A percentile compares a stretch with the other conserved stretches of the same genome.
phyloP scores from a whole-genome alignment of 2,113 vertebrate genomes.

The Leptocoma aspasia region DNA sequence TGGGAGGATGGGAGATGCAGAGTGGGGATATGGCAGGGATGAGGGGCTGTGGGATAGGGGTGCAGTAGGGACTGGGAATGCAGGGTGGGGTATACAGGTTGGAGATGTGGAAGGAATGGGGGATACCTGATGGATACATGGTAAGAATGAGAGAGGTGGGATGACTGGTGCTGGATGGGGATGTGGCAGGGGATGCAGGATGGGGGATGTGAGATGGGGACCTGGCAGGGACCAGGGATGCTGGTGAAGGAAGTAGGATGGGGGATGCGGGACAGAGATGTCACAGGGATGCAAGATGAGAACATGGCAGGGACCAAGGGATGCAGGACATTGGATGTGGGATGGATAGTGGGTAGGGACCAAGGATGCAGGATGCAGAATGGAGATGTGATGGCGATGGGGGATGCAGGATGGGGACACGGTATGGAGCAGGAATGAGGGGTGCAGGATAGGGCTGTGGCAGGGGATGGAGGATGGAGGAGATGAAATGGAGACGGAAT shows the following conservation, averaged over 20 bases:
- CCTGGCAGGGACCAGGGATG: not conserved
- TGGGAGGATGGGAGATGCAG: not conserved
- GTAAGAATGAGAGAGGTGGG: too few relatives aligned
- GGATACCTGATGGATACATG: rapidly evolving
- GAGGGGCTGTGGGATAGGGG: not conserved
- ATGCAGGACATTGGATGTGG: too few relatives aligned
- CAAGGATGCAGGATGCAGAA: not conserved
- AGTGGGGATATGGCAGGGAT: not conserved
- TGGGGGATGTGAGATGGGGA: not conserved
- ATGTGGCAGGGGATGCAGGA: not conserved
- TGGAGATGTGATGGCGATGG: not conserved
- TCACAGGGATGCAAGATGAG: too few relatives aligned
- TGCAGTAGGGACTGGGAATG: not conserved
- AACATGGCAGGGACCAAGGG: not conserved
- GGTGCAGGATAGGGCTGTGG: not conserved
- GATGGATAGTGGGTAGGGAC: too few relatives aligned
- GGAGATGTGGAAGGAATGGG: not conserved
- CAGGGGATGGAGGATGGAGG: not conserved
- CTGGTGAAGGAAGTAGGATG: not conserved
- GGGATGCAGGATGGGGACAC: not conserved
- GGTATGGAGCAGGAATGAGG: not conserved
- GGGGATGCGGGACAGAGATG: not conserved
- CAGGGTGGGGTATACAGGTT: too few relatives aligned
- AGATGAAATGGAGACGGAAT: too few relatives aligned
- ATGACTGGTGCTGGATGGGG: not conserved